Percentiles rank a stretch among this genome's conserved stretches.
Evolutionary conservation across 2,113 vertebrate species (phyloP).

Genomic region (Menura novaehollandiae): DNA sequence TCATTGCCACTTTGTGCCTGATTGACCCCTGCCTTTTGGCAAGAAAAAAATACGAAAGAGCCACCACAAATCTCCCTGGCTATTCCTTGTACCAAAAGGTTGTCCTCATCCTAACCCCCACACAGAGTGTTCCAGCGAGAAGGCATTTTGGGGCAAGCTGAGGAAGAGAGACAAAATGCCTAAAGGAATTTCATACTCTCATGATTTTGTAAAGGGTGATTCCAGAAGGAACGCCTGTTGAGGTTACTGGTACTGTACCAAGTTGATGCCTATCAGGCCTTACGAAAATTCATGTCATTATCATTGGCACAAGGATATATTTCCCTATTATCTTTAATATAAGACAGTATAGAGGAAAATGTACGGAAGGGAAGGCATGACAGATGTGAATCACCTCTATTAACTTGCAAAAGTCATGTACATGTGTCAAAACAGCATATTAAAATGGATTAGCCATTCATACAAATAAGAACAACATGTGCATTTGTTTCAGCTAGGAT

Average conservation of each 20-base stretch:
- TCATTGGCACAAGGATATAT: not conserved
- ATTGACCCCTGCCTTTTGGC: not conserved
- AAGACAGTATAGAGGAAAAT: not conserved
- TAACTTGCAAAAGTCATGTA: slow-evolving; percentile 58
- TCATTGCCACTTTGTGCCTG: not conserved
- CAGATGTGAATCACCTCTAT: slow-evolving; percentile 46
- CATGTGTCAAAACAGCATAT: slow-evolving; percentile 49
- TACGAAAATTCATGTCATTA: not conserved
- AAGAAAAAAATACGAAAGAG: not conserved
- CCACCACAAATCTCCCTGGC: not conserved
- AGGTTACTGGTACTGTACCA: not conserved
- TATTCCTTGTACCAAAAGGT: not conserved
- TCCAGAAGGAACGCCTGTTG: not conserved
- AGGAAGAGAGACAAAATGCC: not conserved
- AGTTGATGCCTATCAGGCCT: not conserved
- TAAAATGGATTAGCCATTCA: slow-evolving; percentile 63
- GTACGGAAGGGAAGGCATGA: not conserved
- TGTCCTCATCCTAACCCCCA: not conserved
- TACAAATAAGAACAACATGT: slow-evolving; percentile 62
- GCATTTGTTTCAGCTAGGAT: slow-evolving; percentile 44
- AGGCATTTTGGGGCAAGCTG: not conserved
- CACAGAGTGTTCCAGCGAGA: not conserved
- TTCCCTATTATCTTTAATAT: not conserved
- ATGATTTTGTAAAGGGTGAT: not conserved
- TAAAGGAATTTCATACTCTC: not conserved